Evolutionary conservation across 2,113 vertebrate genomes (phyloP).

Genomic region (Mustelus asterias): DNA sequence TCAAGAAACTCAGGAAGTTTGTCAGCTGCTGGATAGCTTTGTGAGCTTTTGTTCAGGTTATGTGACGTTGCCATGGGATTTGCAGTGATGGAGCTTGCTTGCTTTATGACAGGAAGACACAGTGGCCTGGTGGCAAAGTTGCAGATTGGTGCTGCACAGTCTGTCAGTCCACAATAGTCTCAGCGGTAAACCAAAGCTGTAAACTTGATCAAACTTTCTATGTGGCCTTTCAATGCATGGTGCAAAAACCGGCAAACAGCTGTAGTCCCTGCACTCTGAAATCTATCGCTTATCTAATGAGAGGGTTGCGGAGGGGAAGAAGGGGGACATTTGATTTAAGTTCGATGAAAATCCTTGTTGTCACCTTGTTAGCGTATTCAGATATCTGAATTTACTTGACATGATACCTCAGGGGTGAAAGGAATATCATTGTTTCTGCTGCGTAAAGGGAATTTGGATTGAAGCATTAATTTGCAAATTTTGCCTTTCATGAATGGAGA

Average conservation of each 20-base stretch:
- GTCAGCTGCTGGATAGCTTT: neutral
- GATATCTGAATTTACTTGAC: neutral
- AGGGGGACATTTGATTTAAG: too few relatives aligned
- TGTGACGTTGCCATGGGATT: neutral
- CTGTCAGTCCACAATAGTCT: neutral
- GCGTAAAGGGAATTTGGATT: neutral
- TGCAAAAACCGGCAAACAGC: neutral
- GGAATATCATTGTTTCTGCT: neutral
- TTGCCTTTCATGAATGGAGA: neutral
- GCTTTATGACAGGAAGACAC: neutral
- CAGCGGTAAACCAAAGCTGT: neutral
- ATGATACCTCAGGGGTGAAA: neutral
- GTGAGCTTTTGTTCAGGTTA: neutral
- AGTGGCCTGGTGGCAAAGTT: neutral
- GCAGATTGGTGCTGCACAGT: neutral
- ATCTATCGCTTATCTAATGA: neutral
- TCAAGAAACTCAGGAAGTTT: neutral
- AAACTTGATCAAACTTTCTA: constrained; percentile 17
- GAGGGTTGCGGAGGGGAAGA: neutral
- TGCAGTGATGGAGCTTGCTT: neutral
- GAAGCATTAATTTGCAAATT: constrained; percentile 7
- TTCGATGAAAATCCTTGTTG: neutral
- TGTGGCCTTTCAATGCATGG: neutral
- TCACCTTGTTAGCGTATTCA: neutral
- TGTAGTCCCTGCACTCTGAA: too few relatives aligned